These are phyloP conservation scores for Chaetophractus vellerosus DNA, from an alignment of 2,797 vertebrate genomes.

Conservation along the genomic window DNA sequence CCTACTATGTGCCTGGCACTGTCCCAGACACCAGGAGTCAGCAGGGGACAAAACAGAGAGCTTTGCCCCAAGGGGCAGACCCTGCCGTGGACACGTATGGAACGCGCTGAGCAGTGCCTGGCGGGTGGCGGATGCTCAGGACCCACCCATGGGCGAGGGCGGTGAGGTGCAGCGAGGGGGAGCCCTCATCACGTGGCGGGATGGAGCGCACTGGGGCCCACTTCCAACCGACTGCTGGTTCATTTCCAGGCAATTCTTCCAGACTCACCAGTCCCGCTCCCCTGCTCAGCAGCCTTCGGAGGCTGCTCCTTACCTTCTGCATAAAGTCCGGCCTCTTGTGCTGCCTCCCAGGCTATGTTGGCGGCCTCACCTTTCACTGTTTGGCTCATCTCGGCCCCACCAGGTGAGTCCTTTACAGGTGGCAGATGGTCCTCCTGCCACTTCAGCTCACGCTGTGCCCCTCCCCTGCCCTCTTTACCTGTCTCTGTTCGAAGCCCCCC, in stretches of 20 bases:
- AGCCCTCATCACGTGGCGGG: neutral
- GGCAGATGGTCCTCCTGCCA: too few relatives aligned
- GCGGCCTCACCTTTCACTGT: neutral
- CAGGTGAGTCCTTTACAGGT: neutral
- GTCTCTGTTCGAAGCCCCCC: neutral
- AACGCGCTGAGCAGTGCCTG: neutral
- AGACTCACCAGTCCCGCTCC: neutral
- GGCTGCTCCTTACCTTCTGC: neutral
- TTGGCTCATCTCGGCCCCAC: neutral
- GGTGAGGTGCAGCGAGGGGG: too few relatives aligned
- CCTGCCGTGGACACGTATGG: rapidly evolving
- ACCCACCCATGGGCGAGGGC: neutral
- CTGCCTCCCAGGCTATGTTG: neutral
- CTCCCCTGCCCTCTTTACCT: too few relatives aligned
- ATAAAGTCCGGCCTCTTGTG: neutral
- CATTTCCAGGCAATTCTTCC: neutral
- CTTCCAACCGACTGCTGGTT: neutral
- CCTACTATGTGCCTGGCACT: neutral
- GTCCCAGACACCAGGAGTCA: neutral
- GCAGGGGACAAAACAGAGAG: neutral
- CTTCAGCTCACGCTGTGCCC: too few relatives aligned
- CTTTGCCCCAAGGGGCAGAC: rapidly evolving
- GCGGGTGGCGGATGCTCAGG: neutral
- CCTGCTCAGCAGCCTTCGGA: neutral
- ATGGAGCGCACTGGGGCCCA: too few relatives aligned